Evolutionary conservation across 2,113 vertebrate genomes (phyloP).

Genomic region (Mus musculus): DNA sequence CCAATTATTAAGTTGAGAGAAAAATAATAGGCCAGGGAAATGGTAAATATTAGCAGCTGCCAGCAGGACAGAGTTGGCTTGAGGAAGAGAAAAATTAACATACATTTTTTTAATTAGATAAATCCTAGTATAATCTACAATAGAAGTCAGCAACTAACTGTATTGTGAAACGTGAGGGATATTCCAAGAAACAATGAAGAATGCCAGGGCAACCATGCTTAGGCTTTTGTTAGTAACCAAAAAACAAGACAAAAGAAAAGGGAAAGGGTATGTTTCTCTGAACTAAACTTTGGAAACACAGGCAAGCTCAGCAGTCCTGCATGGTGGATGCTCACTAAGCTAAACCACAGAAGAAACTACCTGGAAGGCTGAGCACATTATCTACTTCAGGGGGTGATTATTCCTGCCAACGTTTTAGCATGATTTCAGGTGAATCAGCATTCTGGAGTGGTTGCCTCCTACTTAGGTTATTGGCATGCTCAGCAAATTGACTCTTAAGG

Average conservation of each 20-base stretch:
- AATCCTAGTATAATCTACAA: background rate
- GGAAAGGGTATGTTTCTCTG: background rate
- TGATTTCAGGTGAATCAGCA: no score
- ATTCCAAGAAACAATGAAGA: background rate
- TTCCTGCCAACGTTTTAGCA: no score
- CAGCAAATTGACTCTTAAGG: background rate
- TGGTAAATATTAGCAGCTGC: background rate
- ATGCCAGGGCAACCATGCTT: background rate
- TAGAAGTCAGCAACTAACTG: background rate
- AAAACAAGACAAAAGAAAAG: background rate
- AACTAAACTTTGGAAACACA: background rate
- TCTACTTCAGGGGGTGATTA: background rate
- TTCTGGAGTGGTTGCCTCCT: no score
- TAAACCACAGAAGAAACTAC: background rate
- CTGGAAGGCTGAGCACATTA: background rate
- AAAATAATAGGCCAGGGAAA: background rate
- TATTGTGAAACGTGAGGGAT: background rate
- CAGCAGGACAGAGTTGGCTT: background rate
- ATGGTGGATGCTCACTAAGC: background rate
- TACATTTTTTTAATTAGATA: background rate
- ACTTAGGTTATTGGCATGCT: background rate
- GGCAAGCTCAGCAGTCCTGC: background rate
- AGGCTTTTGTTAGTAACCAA: background rate
- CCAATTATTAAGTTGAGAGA: background rate
- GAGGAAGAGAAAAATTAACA: background rate